Evolutionary conservation across 2,797 vertebrate genomes (phyloP).

Genomic region (Rhynchonycteris naso): DNA sequence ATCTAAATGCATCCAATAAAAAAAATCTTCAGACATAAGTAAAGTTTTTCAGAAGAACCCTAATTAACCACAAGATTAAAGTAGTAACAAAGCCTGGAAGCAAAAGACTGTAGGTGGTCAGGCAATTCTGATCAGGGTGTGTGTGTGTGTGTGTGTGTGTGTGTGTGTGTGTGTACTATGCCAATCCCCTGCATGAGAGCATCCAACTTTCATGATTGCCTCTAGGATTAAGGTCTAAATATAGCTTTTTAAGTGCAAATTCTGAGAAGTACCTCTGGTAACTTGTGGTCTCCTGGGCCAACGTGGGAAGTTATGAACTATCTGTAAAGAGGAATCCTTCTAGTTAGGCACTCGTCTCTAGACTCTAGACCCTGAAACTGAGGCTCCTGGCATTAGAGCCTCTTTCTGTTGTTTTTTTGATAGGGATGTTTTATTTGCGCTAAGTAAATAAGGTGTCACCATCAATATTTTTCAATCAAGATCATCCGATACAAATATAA

Average conservation of each 20-base stretch:
- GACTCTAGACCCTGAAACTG: not conserved
- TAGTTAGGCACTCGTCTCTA: not conserved
- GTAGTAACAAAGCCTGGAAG: not conserved
- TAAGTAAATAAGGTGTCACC: slow-evolving; percentile 44
- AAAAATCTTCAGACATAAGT: not conserved
- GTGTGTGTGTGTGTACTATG: too few species aligned
- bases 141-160: not conserved
- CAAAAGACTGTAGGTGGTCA: not conserved
- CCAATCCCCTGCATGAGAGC: not conserved
- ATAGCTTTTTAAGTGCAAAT: not conserved
- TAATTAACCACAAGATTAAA: not conserved
- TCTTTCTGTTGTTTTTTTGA: not conserved
- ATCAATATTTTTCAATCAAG: slow-evolving; percentile 56
- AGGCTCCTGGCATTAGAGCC: not conserved
- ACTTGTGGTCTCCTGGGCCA: not conserved
- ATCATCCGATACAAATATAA: slow-evolving; percentile 36
- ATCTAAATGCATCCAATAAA: not conserved
- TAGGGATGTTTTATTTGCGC: not conserved
- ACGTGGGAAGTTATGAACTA: not conserved
- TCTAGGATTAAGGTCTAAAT: not conserved
- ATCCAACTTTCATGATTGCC: not conserved
- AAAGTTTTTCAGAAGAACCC: not conserved
- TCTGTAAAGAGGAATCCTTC: not conserved
- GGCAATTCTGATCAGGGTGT: not conserved
- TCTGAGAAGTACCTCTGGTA: not conserved